These are phyloP conservation scores for Muraenolepis orangiensis DNA, from an alignment of 2,797 vertebrate genomes.

Conservation along the genomic window DNA sequence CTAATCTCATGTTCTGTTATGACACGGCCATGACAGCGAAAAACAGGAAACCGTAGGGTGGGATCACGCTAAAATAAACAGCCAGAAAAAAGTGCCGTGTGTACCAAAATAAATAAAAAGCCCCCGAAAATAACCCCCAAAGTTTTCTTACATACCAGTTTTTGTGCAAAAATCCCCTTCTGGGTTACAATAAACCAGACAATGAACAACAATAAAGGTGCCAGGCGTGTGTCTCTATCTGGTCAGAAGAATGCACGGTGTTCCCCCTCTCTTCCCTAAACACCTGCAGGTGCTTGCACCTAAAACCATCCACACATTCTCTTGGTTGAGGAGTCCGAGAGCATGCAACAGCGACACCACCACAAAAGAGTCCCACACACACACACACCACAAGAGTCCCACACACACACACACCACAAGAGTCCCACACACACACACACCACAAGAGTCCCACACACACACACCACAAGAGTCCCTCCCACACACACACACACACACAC, in stretches of 20 bases:
- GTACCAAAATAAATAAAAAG: not conserved
- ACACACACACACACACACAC: slow-evolving; percentile 18
- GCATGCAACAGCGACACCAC: not conserved
- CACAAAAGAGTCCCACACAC: not conserved
- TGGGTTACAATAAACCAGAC: not conserved
- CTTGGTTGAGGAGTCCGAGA: slow-evolving; percentile 17
- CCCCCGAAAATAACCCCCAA: not conserved
- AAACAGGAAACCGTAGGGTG: not conserved
- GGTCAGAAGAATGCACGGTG: not conserved
- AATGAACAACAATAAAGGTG: not conserved
- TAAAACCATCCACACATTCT: slow-evolving; percentile 3
- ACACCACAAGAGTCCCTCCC: too few species aligned
- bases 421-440: too few species aligned
- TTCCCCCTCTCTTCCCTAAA: not conserved
- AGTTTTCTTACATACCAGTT: not conserved
- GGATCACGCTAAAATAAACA: not conserved
- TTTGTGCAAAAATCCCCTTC: not conserved
- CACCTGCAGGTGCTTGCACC: slow-evolving; percentile 10
- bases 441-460: too few species aligned
- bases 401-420: too few species aligned
- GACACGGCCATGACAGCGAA: not conserved
- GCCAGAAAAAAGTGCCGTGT: not conserved
- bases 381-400: slow-evolving; percentile 51
- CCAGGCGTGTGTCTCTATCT: not conserved
- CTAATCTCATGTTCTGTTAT: not conserved